These are phyloP conservation scores for Falco cherrug DNA, from an alignment of 2,797 vertebrate species.

Conservation along the genomic window DNA sequence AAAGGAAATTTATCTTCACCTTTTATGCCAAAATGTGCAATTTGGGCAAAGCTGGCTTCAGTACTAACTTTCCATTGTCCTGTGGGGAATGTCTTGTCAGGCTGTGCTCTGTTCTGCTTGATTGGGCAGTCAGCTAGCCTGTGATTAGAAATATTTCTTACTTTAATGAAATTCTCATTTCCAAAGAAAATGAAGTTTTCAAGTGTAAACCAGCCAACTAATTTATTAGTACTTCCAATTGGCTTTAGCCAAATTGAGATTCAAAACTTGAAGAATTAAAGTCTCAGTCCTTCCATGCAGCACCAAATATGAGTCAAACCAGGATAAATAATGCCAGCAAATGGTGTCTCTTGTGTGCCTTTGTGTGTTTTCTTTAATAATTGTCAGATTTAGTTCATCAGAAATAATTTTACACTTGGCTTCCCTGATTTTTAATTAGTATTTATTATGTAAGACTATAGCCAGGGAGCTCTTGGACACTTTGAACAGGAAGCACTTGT, in stretches of 20 bases:
- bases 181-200: neutral
- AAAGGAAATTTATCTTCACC: neutral
- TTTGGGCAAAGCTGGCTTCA: neutral
- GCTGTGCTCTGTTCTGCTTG: neutral
- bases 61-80: neutral
- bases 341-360: neutral
- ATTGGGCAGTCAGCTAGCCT: neutral
- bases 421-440: conserved; percentile 12
- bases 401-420: neutral
- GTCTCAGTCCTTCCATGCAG: neutral
- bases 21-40: neutral
- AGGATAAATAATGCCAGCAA: neutral
- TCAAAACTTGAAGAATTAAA: neutral
- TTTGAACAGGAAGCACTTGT: neutral
- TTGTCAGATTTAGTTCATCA: neutral
- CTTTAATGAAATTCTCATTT: neutral
- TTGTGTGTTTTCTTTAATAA: neutral
- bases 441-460: neutral
- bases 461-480: neutral
- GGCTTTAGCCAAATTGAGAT: neutral
- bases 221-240: neutral
- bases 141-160: neutral
- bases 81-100: neutral
- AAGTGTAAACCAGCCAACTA: neutral
- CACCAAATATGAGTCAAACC: neutral